Base-by-base conservation (phyloP, 2,113 vertebrate species). In the Dasyornis broadbenti region DNA sequence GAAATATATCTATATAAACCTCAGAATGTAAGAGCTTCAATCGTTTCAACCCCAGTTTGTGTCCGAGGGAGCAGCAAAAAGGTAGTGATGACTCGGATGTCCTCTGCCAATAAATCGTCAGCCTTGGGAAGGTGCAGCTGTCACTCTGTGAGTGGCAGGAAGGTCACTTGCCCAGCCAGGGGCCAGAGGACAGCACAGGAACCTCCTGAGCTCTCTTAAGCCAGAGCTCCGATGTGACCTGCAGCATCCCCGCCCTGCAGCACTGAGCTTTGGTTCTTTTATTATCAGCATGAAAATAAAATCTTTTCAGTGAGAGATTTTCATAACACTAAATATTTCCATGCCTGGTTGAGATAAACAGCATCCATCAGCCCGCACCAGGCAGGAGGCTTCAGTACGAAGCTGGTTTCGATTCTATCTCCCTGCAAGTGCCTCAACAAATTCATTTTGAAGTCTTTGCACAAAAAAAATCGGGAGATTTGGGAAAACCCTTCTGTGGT, bases 141-240 rank as follows among this genome's bases (percentile, higher is more conserved):
- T 42, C 8, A 2, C 1, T 0, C 37, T 12, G 28, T 47, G 72
- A 50, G 80, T 28, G 57, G 40, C 49, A 24, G 30, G 31, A 56
- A 64, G 16, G 49, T 63, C 35, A 56, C 88, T 71, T 83, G 80
- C 22, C 49, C 5, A 1, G 22, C 42, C 37, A 9, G 49, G 83
- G 66, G 7, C 0, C 14, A 11, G 35, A 10, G 63, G 45, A 31
- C 39, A 28, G 47, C 20, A 0, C 26, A 27, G 70, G 42, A 23
- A 23, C 23, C 28, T 19, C 23, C 37, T 4, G 13, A 26, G 54
- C 35, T 65, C 24, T 1, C 0, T 11, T 11, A 13, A 64, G 3
- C 28, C 8, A 4, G 27, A 68, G 72, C n/a, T 44, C 47, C 0
- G 0, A 11, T 26, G 47, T 33, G 33, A 30, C 54, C 40, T 13